A percentile compares a stretch with the other conserved stretches of the same genome.
phyloP scores from a whole-genome alignment of 2,888 invertebrate species.

The Beris chalybata region DNA sequence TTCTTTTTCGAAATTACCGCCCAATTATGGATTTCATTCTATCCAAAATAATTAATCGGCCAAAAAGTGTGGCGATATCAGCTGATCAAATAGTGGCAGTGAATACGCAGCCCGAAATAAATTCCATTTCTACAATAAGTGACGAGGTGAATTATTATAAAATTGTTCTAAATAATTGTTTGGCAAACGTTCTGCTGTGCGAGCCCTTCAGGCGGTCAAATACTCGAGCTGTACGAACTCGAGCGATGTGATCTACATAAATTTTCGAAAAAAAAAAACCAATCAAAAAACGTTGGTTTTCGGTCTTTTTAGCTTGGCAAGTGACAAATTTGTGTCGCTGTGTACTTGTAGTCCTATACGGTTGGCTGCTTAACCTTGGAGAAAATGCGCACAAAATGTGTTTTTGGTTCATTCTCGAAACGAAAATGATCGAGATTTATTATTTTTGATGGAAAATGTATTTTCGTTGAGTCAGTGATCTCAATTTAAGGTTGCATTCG shows the following conservation, averaged over 20 bases:
- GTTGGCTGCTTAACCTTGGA: conserved; percentile 13
- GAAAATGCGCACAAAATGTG: conserved; percentile 4
- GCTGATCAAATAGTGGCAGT: conserved; percentile 37
- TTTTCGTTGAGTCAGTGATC: too few relatives aligned
- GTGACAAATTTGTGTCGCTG: conserved; percentile 8
- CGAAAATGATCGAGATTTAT: too few relatives aligned
- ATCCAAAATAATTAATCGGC: conserved; percentile 52
- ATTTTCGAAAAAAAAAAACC: conserved; percentile 13
- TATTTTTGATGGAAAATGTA: too few relatives aligned
- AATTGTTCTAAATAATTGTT: conserved; percentile 7
- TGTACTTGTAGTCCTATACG: not conserved
- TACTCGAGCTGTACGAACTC: not conserved
- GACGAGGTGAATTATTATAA: conserved; percentile 13
- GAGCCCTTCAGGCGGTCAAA: conserved; percentile 30
- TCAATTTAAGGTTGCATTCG: too few relatives aligned
- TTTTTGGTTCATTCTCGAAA: not conserved
- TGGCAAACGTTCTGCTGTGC: not conserved
- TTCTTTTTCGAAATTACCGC: not conserved
- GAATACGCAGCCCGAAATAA: conserved; percentile 3
- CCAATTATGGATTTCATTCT: conserved; percentile 51
- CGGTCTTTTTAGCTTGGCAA: conserved; percentile 13
- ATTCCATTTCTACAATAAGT: not conserved
- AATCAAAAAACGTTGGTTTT: not conserved
- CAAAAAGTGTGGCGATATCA: conserved; percentile 47
- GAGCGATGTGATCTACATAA: conserved; percentile 9